Conservation (phyloP, 2,888 invertebrate genomes). For the Caenorhabditis becei region DNA sequence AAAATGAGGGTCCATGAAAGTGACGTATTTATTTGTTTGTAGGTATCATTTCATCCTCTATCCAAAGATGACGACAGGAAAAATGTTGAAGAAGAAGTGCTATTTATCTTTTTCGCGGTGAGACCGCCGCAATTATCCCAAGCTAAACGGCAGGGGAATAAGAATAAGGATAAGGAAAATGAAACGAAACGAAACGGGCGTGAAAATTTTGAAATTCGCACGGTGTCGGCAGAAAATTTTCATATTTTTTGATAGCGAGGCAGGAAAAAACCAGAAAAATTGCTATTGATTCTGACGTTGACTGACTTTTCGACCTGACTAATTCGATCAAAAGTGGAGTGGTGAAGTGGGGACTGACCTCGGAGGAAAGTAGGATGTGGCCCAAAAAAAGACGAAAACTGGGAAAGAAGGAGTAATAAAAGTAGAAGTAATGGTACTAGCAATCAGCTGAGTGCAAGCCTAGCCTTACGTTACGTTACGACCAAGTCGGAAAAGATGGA, state of each 20-base stretch:
- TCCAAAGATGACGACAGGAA: background rate
- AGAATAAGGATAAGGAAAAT: no score
- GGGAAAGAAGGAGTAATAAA: constrained; percentile 34
- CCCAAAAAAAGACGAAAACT: constrained; percentile 12
- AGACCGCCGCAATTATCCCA: constrained; percentile 17
- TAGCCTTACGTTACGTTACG: constrained; percentile 1
- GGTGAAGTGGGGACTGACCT: constrained; percentile 15
- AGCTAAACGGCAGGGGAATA: background rate
- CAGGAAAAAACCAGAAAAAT: constrained; percentile 16
- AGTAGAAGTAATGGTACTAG: constrained; percentile 27
- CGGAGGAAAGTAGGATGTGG: background rate
- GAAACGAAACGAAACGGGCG: background rate
- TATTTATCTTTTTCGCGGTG: constrained; percentile 18
- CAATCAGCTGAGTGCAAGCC: constrained; percentile 44
- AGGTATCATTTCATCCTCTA: background rate
- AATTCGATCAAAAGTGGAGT: constrained; percentile 51
- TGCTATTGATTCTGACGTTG: constrained; percentile 7
- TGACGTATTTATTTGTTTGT: background rate
- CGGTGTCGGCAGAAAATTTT: background rate
- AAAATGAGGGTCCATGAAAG: background rate
- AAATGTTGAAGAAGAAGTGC: constrained; percentile 19
- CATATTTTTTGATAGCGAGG: background rate
- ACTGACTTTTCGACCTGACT: constrained; percentile 10
- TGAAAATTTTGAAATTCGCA: background rate
- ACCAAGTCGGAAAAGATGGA: constrained; percentile 13